Conservation (phyloP, 2,113 vertebrate species). For the Melanocharis versteri region DNA sequence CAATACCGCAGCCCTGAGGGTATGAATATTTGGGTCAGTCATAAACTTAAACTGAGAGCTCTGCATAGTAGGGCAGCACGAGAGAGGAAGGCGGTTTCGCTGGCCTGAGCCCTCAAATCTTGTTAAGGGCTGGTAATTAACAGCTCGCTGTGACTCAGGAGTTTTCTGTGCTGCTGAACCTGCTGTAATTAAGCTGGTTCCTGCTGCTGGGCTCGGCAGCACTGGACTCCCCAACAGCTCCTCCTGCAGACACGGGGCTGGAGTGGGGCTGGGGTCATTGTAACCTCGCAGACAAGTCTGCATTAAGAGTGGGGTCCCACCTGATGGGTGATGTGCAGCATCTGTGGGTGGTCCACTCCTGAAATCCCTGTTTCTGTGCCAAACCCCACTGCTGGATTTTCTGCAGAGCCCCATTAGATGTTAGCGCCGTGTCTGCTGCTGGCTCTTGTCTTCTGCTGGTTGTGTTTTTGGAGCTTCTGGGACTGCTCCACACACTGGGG, state of each 20-base stretch:
- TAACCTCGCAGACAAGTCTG: neutral
- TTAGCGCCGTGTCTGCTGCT: neutral
- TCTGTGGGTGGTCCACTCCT: fast-evolving
- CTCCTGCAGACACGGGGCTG: neutral
- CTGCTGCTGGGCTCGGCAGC: neutral
- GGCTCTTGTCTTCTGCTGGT: neutral
- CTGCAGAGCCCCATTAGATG: neutral
- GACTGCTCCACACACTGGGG: neutral
- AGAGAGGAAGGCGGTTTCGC: neutral
- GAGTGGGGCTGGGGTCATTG: neutral
- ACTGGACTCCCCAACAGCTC: neutral
- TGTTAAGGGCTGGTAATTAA: slow-evolving; percentile 53
- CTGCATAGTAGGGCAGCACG: fast-evolving
- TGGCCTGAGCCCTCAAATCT: neutral
- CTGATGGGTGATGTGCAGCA: neutral
- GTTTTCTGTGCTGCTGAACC: slow-evolving; percentile 11
- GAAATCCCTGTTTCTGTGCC: fast-evolving
- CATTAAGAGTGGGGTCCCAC: neutral
- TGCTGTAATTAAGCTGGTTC: neutral
- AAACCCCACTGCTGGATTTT: neutral
- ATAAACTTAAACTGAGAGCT: neutral
- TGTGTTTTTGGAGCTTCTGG: neutral
- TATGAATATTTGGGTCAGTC: slow-evolving; percentile 29
- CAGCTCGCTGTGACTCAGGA: slow-evolving; percentile 27
- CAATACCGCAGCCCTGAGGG: neutral